Evolutionary conservation across 1,140 invertebrate genomes (phyloP), one percentile per base, ranked within the genome.

Genomic region (Anastrepha ludens): DNA sequence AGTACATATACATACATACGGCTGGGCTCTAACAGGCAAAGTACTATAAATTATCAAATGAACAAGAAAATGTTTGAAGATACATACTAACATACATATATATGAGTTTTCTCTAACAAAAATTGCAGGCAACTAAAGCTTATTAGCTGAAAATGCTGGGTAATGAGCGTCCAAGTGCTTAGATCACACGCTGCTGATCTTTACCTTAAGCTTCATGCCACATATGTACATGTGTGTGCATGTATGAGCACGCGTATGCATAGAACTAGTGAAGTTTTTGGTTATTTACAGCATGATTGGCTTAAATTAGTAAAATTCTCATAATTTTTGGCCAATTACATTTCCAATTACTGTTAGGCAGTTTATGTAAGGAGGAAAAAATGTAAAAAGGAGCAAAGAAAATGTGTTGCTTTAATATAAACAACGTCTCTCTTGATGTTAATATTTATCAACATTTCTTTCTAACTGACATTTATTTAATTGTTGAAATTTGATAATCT

Each of bases 261-360:
- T 3, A 13, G 20, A 67, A 29, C 29, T 29, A 29, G 29, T 29
- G 29, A 29, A 60, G 58, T 2, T 7, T 60, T 60, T 60, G 58
- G n/a, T 41, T 15, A 62, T 41, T 86, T 62, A 4, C 39, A 17
- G 6, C 13, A 1, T 62, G 62, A 86, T 86, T 86, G 85, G 58
- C 85, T 86, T 17, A 86, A 86, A 86, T 86, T 60, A 44, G 50
- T 20, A 60, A 60, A 62, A 1, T 62, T 86, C 58, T 47, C 29
- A 86, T 62, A 8, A 11, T 50, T 55, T 50, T 8, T 20, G n/a
- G 5, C 9, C 17, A 81, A 9, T 44, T 3, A 44, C 2, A 17
- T 4, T n/a, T 47, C 17, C 60, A 78, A 78, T 78, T 55, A 17
- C 44, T 50, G 8, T 5, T n/a, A 13, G 50, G 50, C 29, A 29